Evolutionary conservation across 2,888 invertebrate species (phyloP), one percentile per base, ranked within the genome.

Genomic region (Phaedon cochleariae): DNA sequence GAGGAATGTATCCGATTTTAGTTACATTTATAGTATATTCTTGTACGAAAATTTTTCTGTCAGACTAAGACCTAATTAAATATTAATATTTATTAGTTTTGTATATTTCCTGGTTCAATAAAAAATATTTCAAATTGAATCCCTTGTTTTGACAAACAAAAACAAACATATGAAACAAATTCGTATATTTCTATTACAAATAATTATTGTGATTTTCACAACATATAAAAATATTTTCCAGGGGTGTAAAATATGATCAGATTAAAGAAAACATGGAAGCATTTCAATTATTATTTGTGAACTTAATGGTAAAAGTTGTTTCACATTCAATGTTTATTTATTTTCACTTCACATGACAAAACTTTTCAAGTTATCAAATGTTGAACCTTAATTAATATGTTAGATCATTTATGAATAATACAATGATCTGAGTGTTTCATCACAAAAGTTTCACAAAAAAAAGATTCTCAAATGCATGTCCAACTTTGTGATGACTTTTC

Each of bases 1-100:
- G 53, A 67, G 45, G 48, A 57, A 58, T 54, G 55, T 61, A 67
- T 65, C 59, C 54, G 62, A 59, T 67, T 65, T 67, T 41, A 69
- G 59, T 66, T 61, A 68, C 51, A 41, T 64, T 59, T 48, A 68
- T 68, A 68, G 63, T 18, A 59, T 72, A 70, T 72, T 72, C 70
- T 70, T 70, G 59, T 72, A 69, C 53, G 64, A 69, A 66, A 63
- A 64, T 51, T 64, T 48, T 52, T 48, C 34, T 49, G 45, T 21
- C 45, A 26, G 41, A 45, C 12, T 17, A 57, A 57, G 29, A 17
- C 9, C 18, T 9, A 17, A 21, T 55, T 31, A 22, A 31, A 55
- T 31, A 41, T 45, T 34, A 26, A 57, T 17, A 41, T 41, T 45
- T 45, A 55, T 41, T 21, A 45, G 41, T 41, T 41, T 41, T n/a